Base-by-base conservation (phyloP, 2,113 vertebrate species). In the Trogon surrucura region DNA sequence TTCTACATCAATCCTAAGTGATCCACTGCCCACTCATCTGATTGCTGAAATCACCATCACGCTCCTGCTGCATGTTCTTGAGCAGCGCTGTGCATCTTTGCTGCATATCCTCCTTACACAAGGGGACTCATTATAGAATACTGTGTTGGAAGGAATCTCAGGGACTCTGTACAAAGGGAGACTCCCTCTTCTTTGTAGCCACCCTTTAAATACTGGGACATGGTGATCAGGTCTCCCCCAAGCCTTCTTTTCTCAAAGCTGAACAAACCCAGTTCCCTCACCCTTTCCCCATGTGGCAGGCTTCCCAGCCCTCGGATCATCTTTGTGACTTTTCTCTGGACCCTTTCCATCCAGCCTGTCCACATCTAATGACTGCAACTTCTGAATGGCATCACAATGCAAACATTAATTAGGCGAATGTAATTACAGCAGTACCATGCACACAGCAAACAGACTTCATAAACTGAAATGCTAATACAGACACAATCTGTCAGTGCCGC, bases 371-470 rank as follows among this genome's bases (percentile, higher is more conserved):
- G 38, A 29, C 6, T 16, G 26, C 66, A 87, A 73, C 71, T 65
- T 34, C 87, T 83, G 58, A 80, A 57, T 27, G 20, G 29, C 74
- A 78, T 60, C 50, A 60, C 79, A 73, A 36, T 5, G 51, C 50
- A 93, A 85, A 80, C 45, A 82, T n/a, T 80, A 80, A 88, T 80
- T 85, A 91, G 87, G 47, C 82, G 62, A 80, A 26, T 47, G 71
- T 45, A 91, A 72, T 96, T 89, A 79, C 88, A 82, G 74, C 58
- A 61, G 62, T 7, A n/a, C 53, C 34, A n/a, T 14, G 13, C 53
- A 30, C n/a, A n/a, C 0, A 0, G 25, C n/a, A 58, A 91, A 44
- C n/a, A 0, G 1, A 48, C 26, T 45, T 16, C 11, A 11, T 34
- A 54, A 85, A 83, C n/a, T 27, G 34, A 47, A 83, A 45, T 66